phyloP scores from a whole-genome alignment of 1,140 invertebrate genomes.

The silkworm (Bombyx mori) region DNA sequence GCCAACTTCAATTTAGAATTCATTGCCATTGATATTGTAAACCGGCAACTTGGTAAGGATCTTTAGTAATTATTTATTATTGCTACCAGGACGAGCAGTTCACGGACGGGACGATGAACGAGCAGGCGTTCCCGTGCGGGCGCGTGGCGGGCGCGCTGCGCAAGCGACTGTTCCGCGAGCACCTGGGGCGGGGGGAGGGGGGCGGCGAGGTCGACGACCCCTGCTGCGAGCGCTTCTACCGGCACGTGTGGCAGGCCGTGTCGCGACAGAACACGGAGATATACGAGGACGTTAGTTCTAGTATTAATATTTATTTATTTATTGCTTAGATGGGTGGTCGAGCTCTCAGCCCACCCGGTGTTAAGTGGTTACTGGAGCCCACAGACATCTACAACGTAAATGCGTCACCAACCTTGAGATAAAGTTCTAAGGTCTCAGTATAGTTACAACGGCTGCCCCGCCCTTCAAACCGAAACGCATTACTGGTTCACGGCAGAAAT shows the following conservation, averaged over 20 bases:
- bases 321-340: too few relatives aligned
- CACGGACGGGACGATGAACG: slow-evolving; percentile 85
- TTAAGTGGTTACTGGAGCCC: too few relatives aligned
- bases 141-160: slow-evolving; percentile 88
- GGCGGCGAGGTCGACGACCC: slow-evolving; percentile 81
- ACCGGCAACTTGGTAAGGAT: too few relatives aligned
- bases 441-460: too few relatives aligned
- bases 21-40: too few relatives aligned
- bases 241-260: slow-evolving; percentile 82
- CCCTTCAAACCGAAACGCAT: too few relatives aligned
- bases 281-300: slow-evolving; percentile 78
- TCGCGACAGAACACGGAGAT: slow-evolving; percentile 87
- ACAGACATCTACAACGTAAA: too few relatives aligned
- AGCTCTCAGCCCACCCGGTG: too few relatives aligned
- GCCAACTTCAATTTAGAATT: too few relatives aligned
- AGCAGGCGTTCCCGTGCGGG: slow-evolving; percentile 83
- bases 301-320: background rate
- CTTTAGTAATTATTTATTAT: background rate
- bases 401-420: too few relatives aligned
- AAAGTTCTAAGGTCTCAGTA: too few relatives aligned
- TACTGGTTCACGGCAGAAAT: too few relatives aligned
- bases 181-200: slow-evolving; percentile 79
- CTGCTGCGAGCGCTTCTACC: slow-evolving; percentile 83
- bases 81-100: slow-evolving; percentile 82
- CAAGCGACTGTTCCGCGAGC: slow-evolving; percentile 91